Conservation (phyloP, 2,888 invertebrate genomes). For the Hylaea fasciaria region DNA sequence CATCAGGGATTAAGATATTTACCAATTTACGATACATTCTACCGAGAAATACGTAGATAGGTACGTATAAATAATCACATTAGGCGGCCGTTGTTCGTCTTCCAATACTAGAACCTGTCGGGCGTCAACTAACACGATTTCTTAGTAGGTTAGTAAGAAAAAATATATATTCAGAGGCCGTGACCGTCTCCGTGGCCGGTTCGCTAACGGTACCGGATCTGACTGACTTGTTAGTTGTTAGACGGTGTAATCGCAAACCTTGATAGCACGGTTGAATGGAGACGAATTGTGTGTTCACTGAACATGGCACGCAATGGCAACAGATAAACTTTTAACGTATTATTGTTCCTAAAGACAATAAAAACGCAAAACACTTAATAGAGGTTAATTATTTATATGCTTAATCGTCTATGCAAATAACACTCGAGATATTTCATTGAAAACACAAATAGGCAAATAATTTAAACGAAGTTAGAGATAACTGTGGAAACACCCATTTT, state of each 20-base stretch:
- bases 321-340: background rate
- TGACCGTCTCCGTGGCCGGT: slow-evolving; percentile 58
- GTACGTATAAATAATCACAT: background rate
- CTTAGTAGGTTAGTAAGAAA: slow-evolving; percentile 69
- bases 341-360: background rate
- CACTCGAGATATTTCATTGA: background rate
- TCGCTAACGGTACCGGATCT: slow-evolving; percentile 65
- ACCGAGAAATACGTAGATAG: background rate
- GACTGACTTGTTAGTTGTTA: slow-evolving; percentile 51
- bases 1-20: background rate
- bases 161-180: slow-evolving; percentile 60
- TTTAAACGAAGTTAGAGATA: slow-evolving; percentile 13
- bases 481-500: background rate
- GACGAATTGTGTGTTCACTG: slow-evolving; percentile 31
- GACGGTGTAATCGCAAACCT: slow-evolving; percentile 51
- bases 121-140: slow-evolving; percentile 53
- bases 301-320: slow-evolving; percentile 22
- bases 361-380: background rate
- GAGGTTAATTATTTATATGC: slow-evolving; percentile 2
- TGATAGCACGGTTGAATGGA: slow-evolving; percentile 45
- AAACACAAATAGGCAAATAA: slow-evolving; percentile 23
- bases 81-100: slow-evolving; percentile 24
- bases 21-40: slow-evolving; percentile 1
- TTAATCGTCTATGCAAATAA: slow-evolving; percentile 11
- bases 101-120: slow-evolving; percentile 53